A percentile compares a stretch with the other conserved stretches of the same genome.
Evolutionary conservation across 2,888 invertebrate species (phyloP).

Genomic region (Himalopsyche anomala): DNA sequence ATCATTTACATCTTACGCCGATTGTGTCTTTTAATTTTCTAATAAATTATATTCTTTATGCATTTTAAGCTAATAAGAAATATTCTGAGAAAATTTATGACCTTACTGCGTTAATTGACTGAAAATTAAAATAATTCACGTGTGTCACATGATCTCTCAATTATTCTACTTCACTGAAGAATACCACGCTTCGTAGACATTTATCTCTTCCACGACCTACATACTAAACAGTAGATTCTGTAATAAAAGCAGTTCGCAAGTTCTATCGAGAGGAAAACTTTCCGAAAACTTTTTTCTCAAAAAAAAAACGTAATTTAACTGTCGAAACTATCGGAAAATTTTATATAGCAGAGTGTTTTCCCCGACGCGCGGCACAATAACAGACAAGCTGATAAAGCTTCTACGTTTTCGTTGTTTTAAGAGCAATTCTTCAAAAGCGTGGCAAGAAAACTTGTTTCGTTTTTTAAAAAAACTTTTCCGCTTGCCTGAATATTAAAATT

Average conservation of each 20-base stretch:
- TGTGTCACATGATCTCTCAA: background rate
- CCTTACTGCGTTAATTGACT: background rate
- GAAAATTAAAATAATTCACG: background rate
- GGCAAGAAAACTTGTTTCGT: slow-evolving; percentile 12
- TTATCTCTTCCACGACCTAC: slow-evolving; percentile 52
- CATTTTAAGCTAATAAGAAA: no score
- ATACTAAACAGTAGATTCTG: slow-evolving; percentile 55
- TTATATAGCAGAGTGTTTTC: slow-evolving; percentile 53
- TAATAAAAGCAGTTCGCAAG: slow-evolving; percentile 53
- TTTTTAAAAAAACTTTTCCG: background rate
- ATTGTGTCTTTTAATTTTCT: no score
- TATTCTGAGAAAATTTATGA: no score
- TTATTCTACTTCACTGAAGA: slow-evolving; percentile 34
- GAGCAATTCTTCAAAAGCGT: slow-evolving; percentile 37
- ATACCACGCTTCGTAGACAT: slow-evolving; percentile 52
- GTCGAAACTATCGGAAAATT: slow-evolving; percentile 60
- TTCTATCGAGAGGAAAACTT: slow-evolving; percentile 51
- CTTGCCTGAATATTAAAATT: slow-evolving; percentile 13
- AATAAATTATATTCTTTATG: no score
- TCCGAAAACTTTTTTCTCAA: slow-evolving; percentile 33
- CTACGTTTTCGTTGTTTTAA: slow-evolving; percentile 24
- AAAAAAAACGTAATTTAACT: slow-evolving; percentile 58
- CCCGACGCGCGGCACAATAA: slow-evolving; percentile 49
- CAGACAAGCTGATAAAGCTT: slow-evolving; percentile 55
- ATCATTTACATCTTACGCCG: no score